Evolutionary conservation across 2,888 invertebrate species (phyloP), one percentile per base, ranked within the genome.

Genomic region (Ormyrus pomaceus): DNA sequence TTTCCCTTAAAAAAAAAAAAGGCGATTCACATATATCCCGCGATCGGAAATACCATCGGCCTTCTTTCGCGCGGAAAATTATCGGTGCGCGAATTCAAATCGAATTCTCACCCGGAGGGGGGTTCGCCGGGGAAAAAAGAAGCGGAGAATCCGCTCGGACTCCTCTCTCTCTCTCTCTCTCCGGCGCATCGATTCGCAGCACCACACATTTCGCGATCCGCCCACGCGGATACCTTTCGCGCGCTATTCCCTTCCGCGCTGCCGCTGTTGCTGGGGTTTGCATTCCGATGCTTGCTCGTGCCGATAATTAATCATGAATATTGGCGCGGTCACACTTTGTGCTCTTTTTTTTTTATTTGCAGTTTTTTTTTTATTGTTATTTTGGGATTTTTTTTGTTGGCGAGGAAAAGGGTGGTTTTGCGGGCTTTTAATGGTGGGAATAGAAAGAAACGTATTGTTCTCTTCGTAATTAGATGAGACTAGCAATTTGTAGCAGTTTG

Each of bases 261-360:
- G 34, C 13, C 34, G 8, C 34, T n/a, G 56, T 6, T 6, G 19
- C 58, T 13, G 2, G 4, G 13, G 13, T 56, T 53, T 19, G 45
- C 64, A 73, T 73, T 73, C 73, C 13, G 64, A 19, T 50, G 59
- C 34, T 59, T n/a, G 34, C 10, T 19, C 55, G 62, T 3, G 48
- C 55, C 55, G 45, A 73, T 65, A 74, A 74, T 74, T 74, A 74
- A 65, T 74, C 19, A 50, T 3, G 74, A 74, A 48, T 65, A 65
- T 65, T 56, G 48, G 45, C 59, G 50, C 34, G 4, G 34, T 6
- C 6, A 5, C 46, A n/a, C 5, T 45, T n/a, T 58, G 9, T n/a
- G 69, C 58, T 58, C 58, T 34, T 34, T 34, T 34, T 34, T 34
- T 34, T 34, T 34, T 34, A 34, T 34, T 34, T 34, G 34, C 34